Conservation (phyloP, 2,888 invertebrate genomes). For the Lepidocyrtinus sp. region DNA sequence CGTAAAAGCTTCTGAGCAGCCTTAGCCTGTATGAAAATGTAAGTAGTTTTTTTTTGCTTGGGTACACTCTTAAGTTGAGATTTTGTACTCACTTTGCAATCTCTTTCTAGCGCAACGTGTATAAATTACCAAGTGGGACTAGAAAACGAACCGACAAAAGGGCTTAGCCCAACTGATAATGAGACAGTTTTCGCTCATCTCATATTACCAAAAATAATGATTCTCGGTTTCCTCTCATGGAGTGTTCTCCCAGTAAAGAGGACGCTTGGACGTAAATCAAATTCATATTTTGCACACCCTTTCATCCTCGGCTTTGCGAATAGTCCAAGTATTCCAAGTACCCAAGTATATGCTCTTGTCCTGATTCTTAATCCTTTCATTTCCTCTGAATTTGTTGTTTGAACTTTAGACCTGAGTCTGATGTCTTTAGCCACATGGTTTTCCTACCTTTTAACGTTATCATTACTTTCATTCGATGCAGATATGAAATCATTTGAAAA, state of each 20-base stretch:
- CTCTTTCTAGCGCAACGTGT: too few species aligned
- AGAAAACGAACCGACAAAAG: neutral
- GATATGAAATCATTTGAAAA: too few species aligned
- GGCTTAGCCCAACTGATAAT: neutral
- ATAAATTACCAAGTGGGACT: too few species aligned
- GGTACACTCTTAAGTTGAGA: too few species aligned
- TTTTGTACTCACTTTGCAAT: too few species aligned
- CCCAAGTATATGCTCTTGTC: neutral
- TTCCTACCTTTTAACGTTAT: too few species aligned
- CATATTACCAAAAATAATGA: conserved; percentile 5
- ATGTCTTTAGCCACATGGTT: too few species aligned
- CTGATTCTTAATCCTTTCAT: conserved; percentile 10
- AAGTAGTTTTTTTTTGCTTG: too few species aligned
- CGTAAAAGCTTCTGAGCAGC: too few species aligned
- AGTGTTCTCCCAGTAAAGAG: neutral
- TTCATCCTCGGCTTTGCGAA: conserved; percentile 17
- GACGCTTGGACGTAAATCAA: conserved; percentile 1
- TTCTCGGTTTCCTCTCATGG: neutral
- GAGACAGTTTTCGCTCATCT: neutral
- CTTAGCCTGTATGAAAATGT: too few species aligned
- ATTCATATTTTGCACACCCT: neutral
- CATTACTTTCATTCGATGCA: too few species aligned
- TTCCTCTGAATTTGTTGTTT: neutral
- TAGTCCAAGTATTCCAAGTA: too few species aligned
- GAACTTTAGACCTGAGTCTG: neutral